These are phyloP conservation scores for Acanthis flammea DNA, from an alignment of 2,797 vertebrate genomes.

Conservation along the genomic window DNA sequence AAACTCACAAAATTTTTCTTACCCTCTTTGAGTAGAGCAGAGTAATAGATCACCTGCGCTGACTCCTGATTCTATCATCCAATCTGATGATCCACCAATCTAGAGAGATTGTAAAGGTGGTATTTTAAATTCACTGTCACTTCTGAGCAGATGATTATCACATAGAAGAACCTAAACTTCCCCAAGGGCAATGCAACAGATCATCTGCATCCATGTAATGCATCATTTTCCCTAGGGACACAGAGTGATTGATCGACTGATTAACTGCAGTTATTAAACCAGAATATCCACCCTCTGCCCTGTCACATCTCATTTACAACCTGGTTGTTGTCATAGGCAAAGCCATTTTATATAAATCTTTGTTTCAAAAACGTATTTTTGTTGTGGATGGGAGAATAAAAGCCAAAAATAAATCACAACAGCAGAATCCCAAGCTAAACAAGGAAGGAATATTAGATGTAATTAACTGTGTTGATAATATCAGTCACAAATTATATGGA, in stretches of 20 bases:
- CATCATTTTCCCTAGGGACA: background rate
- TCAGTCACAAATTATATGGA: background rate
- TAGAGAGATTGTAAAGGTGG: background rate
- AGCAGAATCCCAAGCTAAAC: background rate
- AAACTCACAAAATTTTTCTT: background rate
- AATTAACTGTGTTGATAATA: background rate
- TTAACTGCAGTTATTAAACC: slow-evolving; percentile 25
- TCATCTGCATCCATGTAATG: background rate
- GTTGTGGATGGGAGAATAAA: background rate
- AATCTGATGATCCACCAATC: background rate
- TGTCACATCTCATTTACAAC: slow-evolving; percentile 16
- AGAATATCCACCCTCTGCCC: slow-evolving; percentile 12
- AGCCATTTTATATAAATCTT: background rate
- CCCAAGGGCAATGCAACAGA: background rate
- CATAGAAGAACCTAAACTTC: background rate
- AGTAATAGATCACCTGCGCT: background rate
- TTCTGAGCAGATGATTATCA: background rate
- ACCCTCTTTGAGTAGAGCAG: background rate
- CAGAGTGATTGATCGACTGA: background rate
- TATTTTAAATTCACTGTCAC: background rate
- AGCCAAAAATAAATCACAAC: background rate
- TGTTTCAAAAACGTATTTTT: background rate
- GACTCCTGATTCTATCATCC: background rate
- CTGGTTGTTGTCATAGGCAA: background rate
- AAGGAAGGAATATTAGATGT: background rate